Evolutionary conservation across 2,113 vertebrate genomes (phyloP).

Genomic region (Vidua chalybeata): DNA sequence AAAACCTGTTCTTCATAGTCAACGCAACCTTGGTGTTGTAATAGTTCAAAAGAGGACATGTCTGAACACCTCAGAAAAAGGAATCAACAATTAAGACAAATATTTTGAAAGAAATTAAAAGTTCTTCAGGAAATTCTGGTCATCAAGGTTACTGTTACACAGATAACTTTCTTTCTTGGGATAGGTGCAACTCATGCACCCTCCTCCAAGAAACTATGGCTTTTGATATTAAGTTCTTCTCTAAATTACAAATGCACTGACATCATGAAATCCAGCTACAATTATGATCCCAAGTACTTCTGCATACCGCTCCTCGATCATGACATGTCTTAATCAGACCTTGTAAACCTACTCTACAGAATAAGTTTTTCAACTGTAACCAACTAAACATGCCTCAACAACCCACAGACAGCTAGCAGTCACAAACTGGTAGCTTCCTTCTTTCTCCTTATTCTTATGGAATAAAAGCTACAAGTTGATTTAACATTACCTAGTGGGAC

Average conservation of each 20-base stretch:
- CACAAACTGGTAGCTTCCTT: not conserved
- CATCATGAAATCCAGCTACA: not conserved
- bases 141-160: not conserved
- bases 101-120: not conserved
- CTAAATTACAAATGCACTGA: not conserved
- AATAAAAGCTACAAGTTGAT: slow-evolving; percentile 9
- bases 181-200: not conserved
- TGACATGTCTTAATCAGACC: not conserved
- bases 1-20: not conserved
- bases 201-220: not conserved
- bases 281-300: not conserved
- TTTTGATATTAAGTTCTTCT: not conserved
- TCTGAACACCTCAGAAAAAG: not conserved
- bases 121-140: not conserved
- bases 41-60: not conserved
- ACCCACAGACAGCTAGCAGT: not conserved
- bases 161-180: not conserved
- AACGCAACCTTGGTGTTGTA: not conserved
- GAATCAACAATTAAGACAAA: not conserved
- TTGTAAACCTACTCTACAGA: not conserved
- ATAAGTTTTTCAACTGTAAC: not conserved
- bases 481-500: not conserved
- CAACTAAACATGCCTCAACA: not conserved
- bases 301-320: not conserved
- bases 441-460: not conserved